Evolutionary conservation across 2,113 vertebrate genomes (phyloP).

Genomic region (zebrafish (Danio rerio)): DNA sequence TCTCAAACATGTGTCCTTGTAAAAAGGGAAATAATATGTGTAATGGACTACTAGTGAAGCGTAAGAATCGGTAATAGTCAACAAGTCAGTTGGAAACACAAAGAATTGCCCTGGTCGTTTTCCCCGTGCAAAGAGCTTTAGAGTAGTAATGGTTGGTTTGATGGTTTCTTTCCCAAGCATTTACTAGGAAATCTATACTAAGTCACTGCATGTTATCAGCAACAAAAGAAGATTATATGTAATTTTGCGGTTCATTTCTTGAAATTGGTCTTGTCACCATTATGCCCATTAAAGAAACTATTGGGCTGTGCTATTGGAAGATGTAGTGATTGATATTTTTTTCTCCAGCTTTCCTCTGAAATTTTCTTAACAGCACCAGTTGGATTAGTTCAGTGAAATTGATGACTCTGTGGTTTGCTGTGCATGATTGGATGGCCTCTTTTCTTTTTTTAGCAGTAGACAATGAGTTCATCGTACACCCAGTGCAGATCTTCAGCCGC

Average conservation of each 20-base stretch:
- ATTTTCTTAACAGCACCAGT: conserved; percentile 41
- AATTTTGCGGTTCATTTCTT: conserved; percentile 33
- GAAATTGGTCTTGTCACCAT: not conserved
- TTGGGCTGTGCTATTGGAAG: not conserved
- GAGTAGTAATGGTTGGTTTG: conserved; percentile 34
- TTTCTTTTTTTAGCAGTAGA: conserved; percentile 44
- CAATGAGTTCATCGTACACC: conserved; percentile 45
- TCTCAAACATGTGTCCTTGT: not conserved
- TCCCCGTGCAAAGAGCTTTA: conserved; percentile 36
- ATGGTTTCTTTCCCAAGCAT: conserved; percentile 54
- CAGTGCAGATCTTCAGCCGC: conserved; percentile 45
- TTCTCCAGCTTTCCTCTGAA: conserved; percentile 19
- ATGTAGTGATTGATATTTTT: not conserved
- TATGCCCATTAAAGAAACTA: not conserved
- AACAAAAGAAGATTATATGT: conserved; percentile 44
- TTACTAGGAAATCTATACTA: conserved; percentile 54
- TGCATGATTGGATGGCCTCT: conserved; percentile 53
- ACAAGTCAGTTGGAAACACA: conserved; percentile 56
- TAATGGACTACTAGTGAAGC: conserved; percentile 19
- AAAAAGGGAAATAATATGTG: not conserved
- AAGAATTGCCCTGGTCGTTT: conserved; percentile 45
- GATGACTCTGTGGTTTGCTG: conserved; percentile 57
- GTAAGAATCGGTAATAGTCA: conserved; percentile 51
- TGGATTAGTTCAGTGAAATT: conserved; percentile 64
- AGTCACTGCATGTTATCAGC: conserved; percentile 59